A percentile compares a stretch with the other conserved stretches of the same genome.
These are phyloP conservation scores for Lampris incognitus DNA, from an alignment of 2,113 vertebrate genomes.

Conservation along the genomic window DNA sequence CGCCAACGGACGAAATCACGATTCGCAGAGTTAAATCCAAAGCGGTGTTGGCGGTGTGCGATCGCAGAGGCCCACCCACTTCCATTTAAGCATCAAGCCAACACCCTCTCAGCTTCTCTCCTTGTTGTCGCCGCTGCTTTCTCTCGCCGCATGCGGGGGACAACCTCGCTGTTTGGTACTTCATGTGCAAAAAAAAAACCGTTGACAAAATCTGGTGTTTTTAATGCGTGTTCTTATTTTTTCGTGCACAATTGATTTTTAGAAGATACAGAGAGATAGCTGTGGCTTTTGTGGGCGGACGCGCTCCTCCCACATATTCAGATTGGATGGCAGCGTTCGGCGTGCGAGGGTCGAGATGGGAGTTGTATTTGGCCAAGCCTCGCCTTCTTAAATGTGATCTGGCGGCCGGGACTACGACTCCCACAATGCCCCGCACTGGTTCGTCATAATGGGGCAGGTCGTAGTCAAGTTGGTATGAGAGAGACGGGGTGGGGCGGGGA, in stretches of 20 bases:
- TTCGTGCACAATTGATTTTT: slow-evolving; percentile 74
- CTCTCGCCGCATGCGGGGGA: slow-evolving; percentile 35
- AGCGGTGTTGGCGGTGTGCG: slow-evolving; percentile 79
- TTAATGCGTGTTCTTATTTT: slow-evolving; percentile 65
- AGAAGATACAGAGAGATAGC: slow-evolving; percentile 74
- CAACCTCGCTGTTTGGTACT: slow-evolving; percentile 64
- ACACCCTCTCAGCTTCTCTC: slow-evolving; percentile 72
- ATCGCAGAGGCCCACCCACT: slow-evolving; percentile 83
- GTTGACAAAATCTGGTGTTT: slow-evolving; percentile 50
- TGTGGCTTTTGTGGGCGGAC: slow-evolving; percentile 85
- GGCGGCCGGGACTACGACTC: slow-evolving; percentile 68
- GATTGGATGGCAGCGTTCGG: slow-evolving; percentile 79
- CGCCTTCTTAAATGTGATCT: slow-evolving; percentile 51
- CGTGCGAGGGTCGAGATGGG: slow-evolving; percentile 81
- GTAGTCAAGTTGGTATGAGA: slow-evolving; percentile 81
- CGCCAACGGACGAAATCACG: slow-evolving; percentile 65
- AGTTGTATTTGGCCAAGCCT: slow-evolving; percentile 82
- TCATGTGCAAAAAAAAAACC: slow-evolving; percentile 53
- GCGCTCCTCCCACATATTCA: slow-evolving; percentile 85
- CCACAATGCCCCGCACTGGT: slow-evolving; percentile 56
- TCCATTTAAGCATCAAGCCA: slow-evolving; percentile 84
- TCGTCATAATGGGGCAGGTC: slow-evolving; percentile 14
- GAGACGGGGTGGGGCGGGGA: slow-evolving; percentile 77
- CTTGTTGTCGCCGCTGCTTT: slow-evolving; percentile 55
- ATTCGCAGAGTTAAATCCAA: slow-evolving; percentile 74